These are phyloP conservation scores for Staurois parvus DNA, from an alignment of 2,797 vertebrate genomes.

Conservation along the genomic window DNA sequence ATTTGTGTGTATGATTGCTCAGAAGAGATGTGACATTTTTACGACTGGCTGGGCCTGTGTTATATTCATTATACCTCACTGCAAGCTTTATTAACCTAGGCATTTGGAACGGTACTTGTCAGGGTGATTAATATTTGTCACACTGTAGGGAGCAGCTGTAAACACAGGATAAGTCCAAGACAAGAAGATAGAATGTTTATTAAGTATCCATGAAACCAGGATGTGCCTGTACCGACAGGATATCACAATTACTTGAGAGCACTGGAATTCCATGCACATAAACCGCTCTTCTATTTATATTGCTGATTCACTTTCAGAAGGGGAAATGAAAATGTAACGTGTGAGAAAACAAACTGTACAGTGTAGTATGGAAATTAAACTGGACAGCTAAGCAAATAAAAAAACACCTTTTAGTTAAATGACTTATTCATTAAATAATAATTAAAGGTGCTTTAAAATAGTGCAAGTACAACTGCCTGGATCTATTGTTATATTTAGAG, in stretches of 20 bases:
- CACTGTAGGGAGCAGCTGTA: conserved; percentile 63
- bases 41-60: conserved; percentile 56
- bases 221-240: conserved; percentile 71
- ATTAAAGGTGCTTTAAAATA: too few species aligned
- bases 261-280: conserved; percentile 17
- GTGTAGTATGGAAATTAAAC: neutral
- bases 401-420: neutral
- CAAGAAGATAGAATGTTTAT: conserved; percentile 61
- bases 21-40: conserved; percentile 59
- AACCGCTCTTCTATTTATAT: conserved; percentile 8
- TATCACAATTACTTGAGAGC: conserved; percentile 56
- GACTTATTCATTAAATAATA: neutral
- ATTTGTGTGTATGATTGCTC: conserved; percentile 56
- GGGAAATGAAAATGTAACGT: conserved; percentile 18
- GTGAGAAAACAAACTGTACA: conserved; percentile 16
- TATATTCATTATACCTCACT: conserved; percentile 61
- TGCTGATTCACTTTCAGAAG: neutral
- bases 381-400: neutral
- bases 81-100: conserved; percentile 61
- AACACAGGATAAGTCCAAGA: conserved; percentile 74
- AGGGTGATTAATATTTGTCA: conserved; percentile 67
- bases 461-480: too few species aligned
- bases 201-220: conserved; percentile 60
- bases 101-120: conserved; percentile 49
- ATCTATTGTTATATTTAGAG: too few species aligned